Evolutionary conservation across 2,797 vertebrate species (phyloP).

Genomic region (Esox masquinongy): DNA sequence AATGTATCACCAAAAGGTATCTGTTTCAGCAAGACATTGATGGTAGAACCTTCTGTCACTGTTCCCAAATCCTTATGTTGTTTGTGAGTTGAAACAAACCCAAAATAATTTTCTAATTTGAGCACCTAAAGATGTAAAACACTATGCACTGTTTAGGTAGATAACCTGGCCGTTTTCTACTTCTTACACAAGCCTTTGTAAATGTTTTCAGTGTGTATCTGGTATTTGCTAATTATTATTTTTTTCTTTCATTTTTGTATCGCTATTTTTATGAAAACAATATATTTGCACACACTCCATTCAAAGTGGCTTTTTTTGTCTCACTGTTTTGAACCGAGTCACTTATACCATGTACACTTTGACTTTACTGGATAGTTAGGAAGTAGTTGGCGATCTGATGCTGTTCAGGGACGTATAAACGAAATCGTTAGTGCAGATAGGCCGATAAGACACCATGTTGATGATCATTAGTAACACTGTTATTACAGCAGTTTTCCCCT

Average conservation of each 20-base stretch:
- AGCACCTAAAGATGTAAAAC: slow-evolving; percentile 41
- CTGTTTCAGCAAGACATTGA: slow-evolving; percentile 2
- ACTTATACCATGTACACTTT: background rate
- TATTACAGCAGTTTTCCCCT: background rate
- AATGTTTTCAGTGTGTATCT: slow-evolving; percentile 18
- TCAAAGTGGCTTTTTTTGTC: slow-evolving; percentile 8
- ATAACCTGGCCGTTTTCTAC: slow-evolving; percentile 10
- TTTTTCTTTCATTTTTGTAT: slow-evolving; percentile 40
- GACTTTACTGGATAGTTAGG: background rate
- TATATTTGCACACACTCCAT: slow-evolving; percentile 66
- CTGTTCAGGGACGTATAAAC: background rate
- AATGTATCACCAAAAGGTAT: background rate
- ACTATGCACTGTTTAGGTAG: slow-evolving; percentile 55
- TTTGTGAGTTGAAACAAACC: slow-evolving; percentile 20
- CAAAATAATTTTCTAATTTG: slow-evolving; percentile 18
- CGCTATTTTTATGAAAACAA: slow-evolving; percentile 52
- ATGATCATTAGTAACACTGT: background rate
- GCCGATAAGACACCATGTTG: background rate
- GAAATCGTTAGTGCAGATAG: background rate
- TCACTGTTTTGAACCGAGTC: background rate
- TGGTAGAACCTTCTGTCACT: slow-evolving; percentile 11
- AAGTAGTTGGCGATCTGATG: background rate
- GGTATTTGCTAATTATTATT: slow-evolving; percentile 21
- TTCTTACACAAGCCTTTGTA: slow-evolving; percentile 26
- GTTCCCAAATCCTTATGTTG: slow-evolving; percentile 25